Base-by-base conservation (phyloP, 2,113 vertebrate genomes). In the Pelmatolapia mariae region DNA sequence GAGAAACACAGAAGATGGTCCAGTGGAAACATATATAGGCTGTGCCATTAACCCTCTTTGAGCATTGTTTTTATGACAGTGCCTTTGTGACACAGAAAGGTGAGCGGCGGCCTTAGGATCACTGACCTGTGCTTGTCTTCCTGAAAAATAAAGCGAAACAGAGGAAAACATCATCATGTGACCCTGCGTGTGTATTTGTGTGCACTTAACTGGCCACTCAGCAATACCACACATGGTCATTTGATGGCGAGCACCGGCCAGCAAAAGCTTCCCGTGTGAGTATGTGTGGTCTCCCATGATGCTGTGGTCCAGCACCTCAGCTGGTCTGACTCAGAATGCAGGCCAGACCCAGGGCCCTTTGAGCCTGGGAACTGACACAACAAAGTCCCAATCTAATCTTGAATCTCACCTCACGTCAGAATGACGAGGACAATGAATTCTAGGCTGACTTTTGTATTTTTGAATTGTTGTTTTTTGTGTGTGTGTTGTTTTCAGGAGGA, bases 281-380 rank as follows among this genome's bases (percentile, higher is more conserved):
- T 90, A 88, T 94, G 93, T 95, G 93, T 94, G 93, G 94, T 96
- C 93, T 91, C 86, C 81, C 86, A 43, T 84, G 89, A 91, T 92
- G 93, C 89, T 92, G 93, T 80, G 89, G 92, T 94, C 92, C 92
- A 89, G 78, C 93, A 89, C 86, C 89, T 95, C 92, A 89, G 83
- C 93, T 82, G 85, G 90, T 87, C 88, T 91, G 93, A 93, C 88
- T 94, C 93, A 94, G 87, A 91, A 61, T 11, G 10, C 89, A 86
- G 79, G 61, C 86, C 82, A 31, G 85, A 40, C 45, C 78, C 31
- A 40, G 86, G 84, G 61, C 68, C 22, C 68, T 82, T 83, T 59
- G 56, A 93, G 90, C 88, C 92, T 92, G 91, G 91, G 91, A 94
- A 95, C 94, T 89, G 88, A 82, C 92, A 89, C 83, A 93, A 93